Percentiles rank a stretch among this genome's conserved stretches.
Evolutionary conservation across 2,113 vertebrate genomes (phyloP).

Genomic region (Tetraodon nigroviridis): DNA sequence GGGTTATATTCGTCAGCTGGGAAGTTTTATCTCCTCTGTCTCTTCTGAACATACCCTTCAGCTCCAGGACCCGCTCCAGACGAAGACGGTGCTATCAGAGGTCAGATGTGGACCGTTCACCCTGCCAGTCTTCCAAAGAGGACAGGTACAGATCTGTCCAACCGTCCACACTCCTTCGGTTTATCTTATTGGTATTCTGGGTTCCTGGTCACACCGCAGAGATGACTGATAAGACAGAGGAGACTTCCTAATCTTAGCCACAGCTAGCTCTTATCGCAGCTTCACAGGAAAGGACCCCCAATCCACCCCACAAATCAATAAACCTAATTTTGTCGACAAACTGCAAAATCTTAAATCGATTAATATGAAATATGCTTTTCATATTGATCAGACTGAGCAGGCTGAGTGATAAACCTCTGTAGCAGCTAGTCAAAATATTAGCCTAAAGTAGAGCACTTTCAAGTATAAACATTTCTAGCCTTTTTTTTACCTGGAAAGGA

Average conservation of each 20-base stretch:
- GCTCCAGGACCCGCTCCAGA: constrained; percentile 81
- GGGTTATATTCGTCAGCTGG: background rate
- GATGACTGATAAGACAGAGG: constrained; percentile 71
- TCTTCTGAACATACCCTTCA: constrained; percentile 51
- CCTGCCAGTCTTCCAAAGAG: constrained; percentile 75
- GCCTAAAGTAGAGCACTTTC: no score
- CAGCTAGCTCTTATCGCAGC: constrained; percentile 52
- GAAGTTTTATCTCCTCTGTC: constrained; percentile 15
- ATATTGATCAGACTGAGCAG: constrained; percentile 11
- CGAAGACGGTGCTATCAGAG: constrained; percentile 74
- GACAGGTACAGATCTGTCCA: constrained; percentile 76
- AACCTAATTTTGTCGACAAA: constrained; percentile 38
- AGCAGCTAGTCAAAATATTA: background rate
- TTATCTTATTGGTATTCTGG: constrained; percentile 63
- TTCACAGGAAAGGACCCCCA: constrained; percentile 51
- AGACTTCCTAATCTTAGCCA: constrained; percentile 55
- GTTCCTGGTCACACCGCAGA: constrained; percentile 36
- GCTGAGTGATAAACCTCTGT: background rate
- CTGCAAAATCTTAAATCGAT: constrained; percentile 3
- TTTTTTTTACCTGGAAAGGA: no score
- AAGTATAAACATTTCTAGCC: no score
- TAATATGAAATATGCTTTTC: constrained; percentile 16
- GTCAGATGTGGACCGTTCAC: constrained; percentile 78
- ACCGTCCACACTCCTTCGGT: constrained; percentile 3
- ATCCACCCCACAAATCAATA: constrained; percentile 54